These are phyloP conservation scores for Pogoniulus pusillus DNA, from an alignment of 2,797 vertebrate species.

Conservation along the genomic window DNA sequence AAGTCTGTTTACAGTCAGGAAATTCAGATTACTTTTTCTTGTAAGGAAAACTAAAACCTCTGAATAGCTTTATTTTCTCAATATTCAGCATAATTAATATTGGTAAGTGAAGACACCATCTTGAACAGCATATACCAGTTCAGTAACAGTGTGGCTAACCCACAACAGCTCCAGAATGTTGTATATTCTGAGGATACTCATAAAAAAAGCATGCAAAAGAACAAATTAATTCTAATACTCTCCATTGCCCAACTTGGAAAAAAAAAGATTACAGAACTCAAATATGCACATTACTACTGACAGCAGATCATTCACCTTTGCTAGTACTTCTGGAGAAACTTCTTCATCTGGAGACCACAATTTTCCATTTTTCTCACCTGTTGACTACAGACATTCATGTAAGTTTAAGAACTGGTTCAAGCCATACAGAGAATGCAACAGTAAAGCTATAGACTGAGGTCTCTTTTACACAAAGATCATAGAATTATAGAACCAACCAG, in stretches of 20 bases:
- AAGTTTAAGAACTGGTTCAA: slow-evolving; percentile 47
- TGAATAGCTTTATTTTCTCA: background rate
- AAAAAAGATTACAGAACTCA: background rate
- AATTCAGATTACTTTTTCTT: background rate
- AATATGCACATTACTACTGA: background rate
- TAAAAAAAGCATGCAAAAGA: background rate
- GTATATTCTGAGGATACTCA: background rate
- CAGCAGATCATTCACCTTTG: slow-evolving; percentile 74
- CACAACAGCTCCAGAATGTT: background rate
- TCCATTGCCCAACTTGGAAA: background rate
- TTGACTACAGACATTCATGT: slow-evolving; percentile 82
- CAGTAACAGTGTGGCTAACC: background rate
- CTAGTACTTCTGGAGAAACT: slow-evolving; percentile 95
- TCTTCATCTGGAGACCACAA: slow-evolving; percentile 97
- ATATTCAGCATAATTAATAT: background rate
- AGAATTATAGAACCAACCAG: too few relatives aligned
- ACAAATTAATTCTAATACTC: background rate
- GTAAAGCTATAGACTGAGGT: background rate
- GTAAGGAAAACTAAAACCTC: background rate
- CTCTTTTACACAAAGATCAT: background rate
- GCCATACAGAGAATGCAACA: background rate
- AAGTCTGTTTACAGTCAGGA: background rate
- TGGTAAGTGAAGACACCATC: background rate
- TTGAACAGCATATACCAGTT: background rate
- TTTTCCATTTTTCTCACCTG: slow-evolving; percentile 97